phyloP scores from a whole-genome alignment of 2,113 vertebrate species.

The Pollachius pollachius region DNA sequence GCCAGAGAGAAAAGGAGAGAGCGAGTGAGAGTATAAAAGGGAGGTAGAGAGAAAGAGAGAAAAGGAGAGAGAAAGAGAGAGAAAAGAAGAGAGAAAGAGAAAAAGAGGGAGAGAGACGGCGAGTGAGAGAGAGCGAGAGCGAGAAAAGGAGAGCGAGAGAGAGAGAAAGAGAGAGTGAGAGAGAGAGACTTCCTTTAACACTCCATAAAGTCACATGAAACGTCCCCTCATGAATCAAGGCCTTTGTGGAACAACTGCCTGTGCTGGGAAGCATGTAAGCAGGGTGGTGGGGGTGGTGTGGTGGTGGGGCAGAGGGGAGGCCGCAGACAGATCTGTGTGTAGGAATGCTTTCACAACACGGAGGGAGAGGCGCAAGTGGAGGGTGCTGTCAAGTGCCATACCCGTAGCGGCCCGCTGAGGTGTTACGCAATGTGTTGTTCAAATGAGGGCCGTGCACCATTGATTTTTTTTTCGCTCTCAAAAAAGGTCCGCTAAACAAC shows the following conservation, averaged over 20 bases:
- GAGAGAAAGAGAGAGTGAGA: no score
- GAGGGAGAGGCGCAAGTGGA: not conserved
- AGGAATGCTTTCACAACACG: not conserved
- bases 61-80: no score
- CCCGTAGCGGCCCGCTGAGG: no score
- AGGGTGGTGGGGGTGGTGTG: slow-evolving; percentile 10
- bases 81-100: no score
- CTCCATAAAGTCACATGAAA: slow-evolving; percentile 57
- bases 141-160: no score
- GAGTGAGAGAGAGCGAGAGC: no score
- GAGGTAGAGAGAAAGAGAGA: no score
- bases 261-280: slow-evolving; percentile 45
- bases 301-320: slow-evolving; percentile 31
- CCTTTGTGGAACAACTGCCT: slow-evolving; percentile 63
- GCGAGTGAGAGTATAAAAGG: not conserved
- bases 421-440: slow-evolving; percentile 3
- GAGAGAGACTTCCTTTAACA: slow-evolving; percentile 35
- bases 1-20: no score
- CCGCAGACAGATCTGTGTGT: not conserved
- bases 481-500: no score
- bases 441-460: slow-evolving; percentile 4
- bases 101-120: no score
- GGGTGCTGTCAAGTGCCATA: no score
- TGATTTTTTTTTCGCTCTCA: slow-evolving; percentile 16
- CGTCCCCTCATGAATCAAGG: slow-evolving; percentile 54